Base-by-base conservation (phyloP, 2,888 invertebrate species). In the Agonopterix subpropinquella region DNA sequence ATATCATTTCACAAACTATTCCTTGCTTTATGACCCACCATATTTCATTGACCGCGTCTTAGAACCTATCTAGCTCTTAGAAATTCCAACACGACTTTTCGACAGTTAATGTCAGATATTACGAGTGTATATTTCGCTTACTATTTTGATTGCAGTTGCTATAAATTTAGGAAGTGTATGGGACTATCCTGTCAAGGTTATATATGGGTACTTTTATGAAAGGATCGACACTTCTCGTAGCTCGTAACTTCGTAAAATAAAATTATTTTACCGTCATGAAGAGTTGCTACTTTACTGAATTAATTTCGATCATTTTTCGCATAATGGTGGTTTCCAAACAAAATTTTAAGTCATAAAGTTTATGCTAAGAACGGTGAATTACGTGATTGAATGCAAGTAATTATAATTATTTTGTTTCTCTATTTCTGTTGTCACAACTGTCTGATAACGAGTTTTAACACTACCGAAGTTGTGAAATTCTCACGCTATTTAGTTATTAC, bases 1-100 rank as follows among this genome's bases (percentile, higher is more conserved):
- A 70, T 72, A 65, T 67, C 56, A 65, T 65, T 72, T 66, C 60
- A 55, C 58, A 56, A 66, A 68, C 66, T 59, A 62, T 73, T 73
- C 60, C 59, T 60, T 62, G 55, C 61, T 69, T 76, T 74, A 75
- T 67, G 63, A 61, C 61, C 65, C 43, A 56, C 59, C 57, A 62
- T 71, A 69, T 65, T 67, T 69, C 64, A 64, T 55, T 51, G 50
- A 51, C 55, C 53, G 52, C 50, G 48, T 53, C 55, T 57, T 47
- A 49, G 54, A 61, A 61, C 53, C 28, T 44, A 54, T 56, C 56
- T 56, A 56, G 54, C 61, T 60, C 41, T 46, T 43, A 49, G 52
- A 59, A 59, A 62, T 62, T 58, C 58, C 56, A 47, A 53, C 57
- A 56, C 54, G 60, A 60, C 56, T 62, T 64, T 61, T 64, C 54